Conservation (phyloP, 2,888 invertebrate genomes). For the Drosophila fulvimacula region DNA sequence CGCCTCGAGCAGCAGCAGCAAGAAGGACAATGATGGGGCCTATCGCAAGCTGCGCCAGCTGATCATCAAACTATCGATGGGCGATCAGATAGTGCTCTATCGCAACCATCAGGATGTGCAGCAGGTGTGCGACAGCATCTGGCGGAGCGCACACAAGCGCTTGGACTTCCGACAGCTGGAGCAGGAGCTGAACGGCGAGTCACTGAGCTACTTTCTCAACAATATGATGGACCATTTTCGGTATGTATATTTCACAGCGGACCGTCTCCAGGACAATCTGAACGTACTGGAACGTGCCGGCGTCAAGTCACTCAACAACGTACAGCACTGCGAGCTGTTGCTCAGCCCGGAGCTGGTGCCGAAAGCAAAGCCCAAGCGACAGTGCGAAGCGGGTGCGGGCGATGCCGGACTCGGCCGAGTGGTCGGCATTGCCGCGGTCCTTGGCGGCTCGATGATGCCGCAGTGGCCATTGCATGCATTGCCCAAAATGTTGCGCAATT, state of each 20-base stretch:
- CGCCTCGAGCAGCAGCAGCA: neutral
- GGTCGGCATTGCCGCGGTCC: constrained; percentile 10
- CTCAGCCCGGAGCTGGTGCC: neutral
- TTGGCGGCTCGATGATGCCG: constrained; percentile 16
- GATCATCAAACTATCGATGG: constrained; percentile 17
- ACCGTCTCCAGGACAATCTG: constrained; percentile 44
- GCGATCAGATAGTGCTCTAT: constrained; percentile 39
- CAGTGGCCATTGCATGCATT: constrained; percentile 57
- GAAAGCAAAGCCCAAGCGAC: neutral
- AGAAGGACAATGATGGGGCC: neutral
- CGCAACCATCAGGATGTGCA: constrained; percentile 16
- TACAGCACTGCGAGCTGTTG: constrained; percentile 40
- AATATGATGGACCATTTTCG: constrained; percentile 37
- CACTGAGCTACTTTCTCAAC: constrained; percentile 28
- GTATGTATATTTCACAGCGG: constrained; percentile 42
- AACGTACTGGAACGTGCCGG: constrained; percentile 43
- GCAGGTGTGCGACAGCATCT: constrained; percentile 25
- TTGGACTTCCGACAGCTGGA: constrained; percentile 44
- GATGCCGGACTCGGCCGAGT: constrained; percentile 1
- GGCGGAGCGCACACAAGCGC: constrained; percentile 22
- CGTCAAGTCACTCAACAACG: constrained; percentile 24
- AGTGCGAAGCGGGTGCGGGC: neutral
- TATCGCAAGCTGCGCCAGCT: neutral
- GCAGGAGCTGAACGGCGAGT: constrained; percentile 22
- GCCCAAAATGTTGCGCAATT: constrained; percentile 49